phyloP scores from a whole-genome alignment of 2,888 invertebrate species.

The Andrena camellia region DNA sequence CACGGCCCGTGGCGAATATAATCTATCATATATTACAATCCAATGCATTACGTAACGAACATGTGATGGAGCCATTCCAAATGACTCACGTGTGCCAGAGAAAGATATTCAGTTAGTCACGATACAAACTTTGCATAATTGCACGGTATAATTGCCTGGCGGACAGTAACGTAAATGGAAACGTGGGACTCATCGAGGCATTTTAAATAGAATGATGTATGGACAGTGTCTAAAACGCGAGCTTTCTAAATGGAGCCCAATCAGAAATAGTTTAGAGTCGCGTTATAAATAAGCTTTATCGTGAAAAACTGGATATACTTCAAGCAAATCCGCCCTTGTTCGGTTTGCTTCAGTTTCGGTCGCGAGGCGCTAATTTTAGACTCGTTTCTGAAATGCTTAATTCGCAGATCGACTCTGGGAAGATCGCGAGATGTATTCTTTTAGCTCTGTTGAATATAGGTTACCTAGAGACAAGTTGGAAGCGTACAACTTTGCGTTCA shows the following conservation, averaged over 20 bases:
- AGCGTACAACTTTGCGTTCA: background rate
- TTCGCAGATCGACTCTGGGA: background rate
- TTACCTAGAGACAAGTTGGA: background rate
- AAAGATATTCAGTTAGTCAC: background rate
- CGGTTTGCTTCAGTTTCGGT: slow-evolving; percentile 26
- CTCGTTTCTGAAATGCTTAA: slow-evolving; percentile 10
- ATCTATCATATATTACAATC: background rate
- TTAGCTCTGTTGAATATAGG: background rate
- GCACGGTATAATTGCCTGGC: no score
- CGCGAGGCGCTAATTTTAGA: slow-evolving; percentile 31
- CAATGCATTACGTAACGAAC: slow-evolving; percentile 5
- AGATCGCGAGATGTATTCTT: background rate
- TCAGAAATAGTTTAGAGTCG: slow-evolving; percentile 26
- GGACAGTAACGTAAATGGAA: no score
- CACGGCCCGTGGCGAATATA: background rate
- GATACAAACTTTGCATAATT: background rate
- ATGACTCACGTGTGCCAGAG: background rate
- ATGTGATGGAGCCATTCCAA: slow-evolving; percentile 25
- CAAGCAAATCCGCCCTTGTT: slow-evolving; percentile 32
- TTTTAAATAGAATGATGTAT: background rate
- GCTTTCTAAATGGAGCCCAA: background rate
- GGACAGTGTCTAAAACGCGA: background rate
- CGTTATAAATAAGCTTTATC: slow-evolving; percentile 3
- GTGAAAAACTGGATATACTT: slow-evolving; percentile 19
- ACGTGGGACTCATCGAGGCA: background rate